Evolutionary conservation across 2,113 vertebrate genomes (phyloP).

Genomic region (Phylloscopus trochilus): DNA sequence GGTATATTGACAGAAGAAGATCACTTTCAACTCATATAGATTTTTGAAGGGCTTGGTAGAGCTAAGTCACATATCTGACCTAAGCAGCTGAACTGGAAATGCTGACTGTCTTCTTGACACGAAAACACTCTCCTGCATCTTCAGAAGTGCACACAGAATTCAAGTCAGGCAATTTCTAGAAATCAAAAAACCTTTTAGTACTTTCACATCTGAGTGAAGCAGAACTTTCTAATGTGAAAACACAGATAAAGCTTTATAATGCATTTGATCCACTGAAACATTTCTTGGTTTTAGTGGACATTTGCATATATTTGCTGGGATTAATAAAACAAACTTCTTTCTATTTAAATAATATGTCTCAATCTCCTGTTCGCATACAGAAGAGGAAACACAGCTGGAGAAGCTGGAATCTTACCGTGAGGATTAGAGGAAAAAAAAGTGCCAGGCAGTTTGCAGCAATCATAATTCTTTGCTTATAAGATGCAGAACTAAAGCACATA

Average conservation of each 20-base stretch:
- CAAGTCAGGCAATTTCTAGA: conserved; percentile 13
- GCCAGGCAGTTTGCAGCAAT: background rate
- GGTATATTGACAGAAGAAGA: conserved; percentile 30
- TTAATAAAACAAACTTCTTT: background rate
- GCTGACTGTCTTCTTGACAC: background rate
- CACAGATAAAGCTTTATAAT: background rate
- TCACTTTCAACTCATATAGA: background rate
- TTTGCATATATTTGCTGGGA: background rate
- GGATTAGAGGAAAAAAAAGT: background rate
- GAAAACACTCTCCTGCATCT: background rate
- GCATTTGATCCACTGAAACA: background rate
- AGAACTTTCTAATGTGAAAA: background rate
- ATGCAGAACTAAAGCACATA: background rate
- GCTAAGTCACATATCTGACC: background rate
- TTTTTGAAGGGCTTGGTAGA: background rate
- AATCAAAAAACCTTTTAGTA: background rate
- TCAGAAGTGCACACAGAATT: background rate
- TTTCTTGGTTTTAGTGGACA: background rate
- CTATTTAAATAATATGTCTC: background rate
- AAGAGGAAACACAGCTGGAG: background rate
- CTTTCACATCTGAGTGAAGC: background rate
- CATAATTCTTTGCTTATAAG: background rate
- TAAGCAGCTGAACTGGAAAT: conserved; percentile 29
- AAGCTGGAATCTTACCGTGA: background rate
- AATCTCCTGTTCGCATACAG: background rate